phyloP scores from a whole-genome alignment of 2,888 invertebrate genomes.

The Aspidiotus rigidus region DNA sequence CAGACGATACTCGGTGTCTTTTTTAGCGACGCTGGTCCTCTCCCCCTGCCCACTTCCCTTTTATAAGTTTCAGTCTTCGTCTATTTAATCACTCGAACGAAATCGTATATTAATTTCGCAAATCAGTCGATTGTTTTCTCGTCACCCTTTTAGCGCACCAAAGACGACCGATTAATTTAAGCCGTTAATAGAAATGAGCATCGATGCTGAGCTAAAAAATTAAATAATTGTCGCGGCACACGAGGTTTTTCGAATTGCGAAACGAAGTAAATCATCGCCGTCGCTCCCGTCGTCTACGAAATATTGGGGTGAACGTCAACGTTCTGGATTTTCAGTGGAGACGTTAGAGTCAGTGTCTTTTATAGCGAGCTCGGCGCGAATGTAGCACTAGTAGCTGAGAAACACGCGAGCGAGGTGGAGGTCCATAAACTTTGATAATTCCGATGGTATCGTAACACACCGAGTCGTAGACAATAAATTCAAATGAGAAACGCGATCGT shows the following conservation, averaged over 20 bases:
- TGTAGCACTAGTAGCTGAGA: background rate
- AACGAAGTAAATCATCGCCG: background rate
- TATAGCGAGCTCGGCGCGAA: background rate
- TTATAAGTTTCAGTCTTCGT: too few relatives aligned
- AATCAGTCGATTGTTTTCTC: background rate
- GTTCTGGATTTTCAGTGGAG: background rate
- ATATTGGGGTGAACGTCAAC: background rate
- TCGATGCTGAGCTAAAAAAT: background rate
- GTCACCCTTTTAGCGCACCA: background rate
- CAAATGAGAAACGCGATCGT: conserved; percentile 28
- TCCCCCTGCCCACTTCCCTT: too few relatives aligned
- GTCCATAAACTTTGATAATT: conserved; percentile 30
- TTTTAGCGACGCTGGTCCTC: too few relatives aligned
- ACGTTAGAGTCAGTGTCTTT: background rate
- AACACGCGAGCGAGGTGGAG: conserved; percentile 9
- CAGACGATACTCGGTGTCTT: too few relatives aligned
- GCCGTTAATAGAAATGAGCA: background rate
- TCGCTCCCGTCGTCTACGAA: background rate
- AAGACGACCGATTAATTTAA: background rate
- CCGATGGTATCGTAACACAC: conserved; percentile 24
- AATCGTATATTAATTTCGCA: background rate
- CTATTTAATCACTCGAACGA: background rate
- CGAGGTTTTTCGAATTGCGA: background rate
- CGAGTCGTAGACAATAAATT: conserved; percentile 29
- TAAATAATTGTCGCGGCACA: background rate